phyloP scores from a whole-genome alignment of 2,113 vertebrate genomes.

The Onychostruthus taczanowskii region DNA sequence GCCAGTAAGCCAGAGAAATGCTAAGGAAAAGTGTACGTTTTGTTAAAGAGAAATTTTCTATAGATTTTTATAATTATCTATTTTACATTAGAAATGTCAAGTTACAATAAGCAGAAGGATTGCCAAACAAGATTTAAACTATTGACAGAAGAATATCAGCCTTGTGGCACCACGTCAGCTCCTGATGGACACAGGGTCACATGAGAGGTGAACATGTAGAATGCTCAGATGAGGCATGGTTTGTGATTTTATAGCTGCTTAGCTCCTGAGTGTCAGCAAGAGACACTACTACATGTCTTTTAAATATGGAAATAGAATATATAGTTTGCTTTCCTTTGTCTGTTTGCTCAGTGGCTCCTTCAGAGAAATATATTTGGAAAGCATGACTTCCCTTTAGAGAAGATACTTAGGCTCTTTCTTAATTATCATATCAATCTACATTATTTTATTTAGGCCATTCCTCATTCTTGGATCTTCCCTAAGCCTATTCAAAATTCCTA shows the following conservation, averaged over 20 bases:
- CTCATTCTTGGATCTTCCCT: neutral
- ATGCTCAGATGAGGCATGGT: neutral
- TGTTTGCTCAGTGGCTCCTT: neutral
- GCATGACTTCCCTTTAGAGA: neutral
- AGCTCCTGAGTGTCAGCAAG: neutral
- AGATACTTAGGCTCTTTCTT: neutral
- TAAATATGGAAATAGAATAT: neutral
- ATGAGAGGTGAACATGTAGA: neutral
- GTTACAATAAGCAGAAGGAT: neutral
- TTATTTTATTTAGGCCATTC: neutral
- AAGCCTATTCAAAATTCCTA: neutral
- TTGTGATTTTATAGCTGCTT: neutral
- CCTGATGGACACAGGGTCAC: accelerated
- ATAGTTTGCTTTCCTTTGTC: neutral
- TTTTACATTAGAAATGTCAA: neutral
- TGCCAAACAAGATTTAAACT: neutral
- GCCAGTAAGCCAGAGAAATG: neutral
- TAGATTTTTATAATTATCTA: neutral
- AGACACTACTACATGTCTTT: neutral
- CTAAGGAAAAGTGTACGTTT: neutral
- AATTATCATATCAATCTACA: neutral
- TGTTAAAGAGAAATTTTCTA: neutral
- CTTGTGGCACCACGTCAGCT: neutral
- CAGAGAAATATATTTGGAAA: neutral
- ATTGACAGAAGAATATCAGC: neutral